Evolutionary conservation across 2,888 invertebrate genomes (phyloP), one percentile per base, ranked within the genome.

Genomic region (Dione juno): DNA sequence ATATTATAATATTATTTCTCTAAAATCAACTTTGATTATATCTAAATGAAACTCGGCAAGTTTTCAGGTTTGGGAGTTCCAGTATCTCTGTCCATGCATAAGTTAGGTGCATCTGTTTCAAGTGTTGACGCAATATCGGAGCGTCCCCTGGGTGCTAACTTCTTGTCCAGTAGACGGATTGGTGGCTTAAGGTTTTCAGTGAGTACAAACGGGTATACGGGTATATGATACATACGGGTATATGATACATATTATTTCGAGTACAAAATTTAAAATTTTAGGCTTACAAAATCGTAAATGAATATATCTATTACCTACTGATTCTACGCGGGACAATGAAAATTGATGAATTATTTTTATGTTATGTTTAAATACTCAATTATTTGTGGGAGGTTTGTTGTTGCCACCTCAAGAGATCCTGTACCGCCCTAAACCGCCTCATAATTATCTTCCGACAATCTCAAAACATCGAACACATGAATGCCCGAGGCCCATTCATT

Each of bases 41-140:
- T 80, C 78, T 82, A 83, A 82, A 77, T 80, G 80, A 84, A 87
- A 87, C 81, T 88, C 78, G 81, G 77, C 83, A 80, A 84, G 83
- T 82, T 82, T 83, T 81, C 80, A 82, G 86, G 84, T 88, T 84
- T 79, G 85, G 83, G 84, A 83, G 82, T 83, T 70, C 79, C 80
- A 77, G 83, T 80, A 87, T 86, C 90, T 89, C 90, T 86, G 86
- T 82, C 88, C 90, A 91, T 91, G 90, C 90, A 91, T 91, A 77
- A 90, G 87, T 86, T 88, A 90, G 90, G 88, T 88, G 87, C 89
- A 89, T 86, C 84, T 83, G 86, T 84, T 88, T 84, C 88, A 88
- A 88, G 88, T 88, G 88, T 80, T 85, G 85, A 88, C 87, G 89
- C 89, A 90, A 90, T 90, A 90, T 88, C 85, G 78, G 77, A 80